phyloP scores from a whole-genome alignment of 2,797 vertebrate species.

The Mus minutoides region DNA sequence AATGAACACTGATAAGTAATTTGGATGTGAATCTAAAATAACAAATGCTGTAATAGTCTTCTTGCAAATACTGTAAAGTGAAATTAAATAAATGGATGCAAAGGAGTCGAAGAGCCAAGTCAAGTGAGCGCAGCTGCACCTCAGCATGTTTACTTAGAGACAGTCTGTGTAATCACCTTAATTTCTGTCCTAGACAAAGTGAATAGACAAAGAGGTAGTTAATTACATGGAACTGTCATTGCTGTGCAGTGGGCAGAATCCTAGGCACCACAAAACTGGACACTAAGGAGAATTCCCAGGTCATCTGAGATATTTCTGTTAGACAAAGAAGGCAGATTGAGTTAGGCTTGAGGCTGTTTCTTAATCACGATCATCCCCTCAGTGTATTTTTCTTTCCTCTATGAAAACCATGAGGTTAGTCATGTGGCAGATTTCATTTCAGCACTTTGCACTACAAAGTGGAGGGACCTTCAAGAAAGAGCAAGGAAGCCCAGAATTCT shows the following conservation, averaged over 20 bases:
- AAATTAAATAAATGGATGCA: constrained; percentile 55
- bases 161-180: background rate
- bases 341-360: background rate
- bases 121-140: background rate
- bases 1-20: constrained; percentile 65
- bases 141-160: background rate
- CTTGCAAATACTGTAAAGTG: constrained; percentile 45
- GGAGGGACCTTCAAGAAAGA: background rate
- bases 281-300: background rate
- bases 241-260: background rate
- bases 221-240: background rate
- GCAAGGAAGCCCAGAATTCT: background rate
- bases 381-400: background rate
- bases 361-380: background rate
- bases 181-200: background rate
- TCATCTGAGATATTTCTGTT: background rate
- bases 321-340: background rate
- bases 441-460: background rate
- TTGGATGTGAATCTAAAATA: constrained; percentile 60
- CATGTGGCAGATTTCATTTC: background rate
- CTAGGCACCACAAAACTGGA: background rate
- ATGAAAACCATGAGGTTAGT: background rate
- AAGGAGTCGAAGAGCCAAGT: background rate
- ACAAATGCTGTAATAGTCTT: constrained; percentile 45
- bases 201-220: background rate